phyloP scores from a whole-genome alignment of 2,113 vertebrate genomes.

The Clinocottus analis region DNA sequence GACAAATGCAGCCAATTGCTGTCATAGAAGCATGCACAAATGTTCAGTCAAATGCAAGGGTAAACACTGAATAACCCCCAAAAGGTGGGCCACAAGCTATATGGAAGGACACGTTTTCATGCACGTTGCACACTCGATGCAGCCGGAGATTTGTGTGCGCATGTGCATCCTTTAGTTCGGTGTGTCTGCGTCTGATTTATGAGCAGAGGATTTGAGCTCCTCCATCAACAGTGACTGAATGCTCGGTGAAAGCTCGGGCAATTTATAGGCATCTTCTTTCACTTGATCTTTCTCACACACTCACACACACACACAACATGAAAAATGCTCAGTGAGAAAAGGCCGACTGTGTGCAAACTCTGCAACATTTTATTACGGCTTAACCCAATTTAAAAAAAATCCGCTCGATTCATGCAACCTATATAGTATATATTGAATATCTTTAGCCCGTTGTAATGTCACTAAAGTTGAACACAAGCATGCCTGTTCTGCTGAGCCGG shows the following conservation, averaged over 20 bases:
- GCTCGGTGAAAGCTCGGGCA: slow-evolving; percentile 45
- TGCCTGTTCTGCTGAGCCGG: slow-evolving; percentile 73
- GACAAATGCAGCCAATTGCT: slow-evolving; percentile 33
- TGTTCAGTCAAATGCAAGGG: slow-evolving; percentile 3
- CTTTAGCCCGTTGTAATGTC: slow-evolving; percentile 76
- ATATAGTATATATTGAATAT: slow-evolving; percentile 73
- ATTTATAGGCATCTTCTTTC: slow-evolving; percentile 50
- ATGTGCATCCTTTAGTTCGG: slow-evolving; percentile 23
- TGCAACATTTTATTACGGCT: slow-evolving; percentile 74
- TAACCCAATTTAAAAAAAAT: slow-evolving; percentile 81
- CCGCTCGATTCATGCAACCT: slow-evolving; percentile 60
- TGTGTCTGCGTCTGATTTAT: slow-evolving; percentile 51
- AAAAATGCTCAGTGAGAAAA: slow-evolving; percentile 36
- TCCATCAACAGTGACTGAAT: slow-evolving; percentile 44
- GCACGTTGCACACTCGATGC: background rate
- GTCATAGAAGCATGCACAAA: slow-evolving; percentile 24
- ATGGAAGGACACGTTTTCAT: background rate
- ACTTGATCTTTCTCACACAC: background rate
- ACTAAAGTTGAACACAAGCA: slow-evolving; percentile 83
- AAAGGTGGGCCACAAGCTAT: background rate
- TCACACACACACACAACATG: slow-evolving; percentile 28
- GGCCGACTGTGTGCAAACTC: slow-evolving; percentile 73
- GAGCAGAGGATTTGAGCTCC: slow-evolving; percentile 41
- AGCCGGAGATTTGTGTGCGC: slow-evolving; percentile 1
- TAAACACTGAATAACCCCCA: background rate